Base-by-base conservation (phyloP, 2,888 invertebrate genomes). In the Fragum whitleyi region DNA sequence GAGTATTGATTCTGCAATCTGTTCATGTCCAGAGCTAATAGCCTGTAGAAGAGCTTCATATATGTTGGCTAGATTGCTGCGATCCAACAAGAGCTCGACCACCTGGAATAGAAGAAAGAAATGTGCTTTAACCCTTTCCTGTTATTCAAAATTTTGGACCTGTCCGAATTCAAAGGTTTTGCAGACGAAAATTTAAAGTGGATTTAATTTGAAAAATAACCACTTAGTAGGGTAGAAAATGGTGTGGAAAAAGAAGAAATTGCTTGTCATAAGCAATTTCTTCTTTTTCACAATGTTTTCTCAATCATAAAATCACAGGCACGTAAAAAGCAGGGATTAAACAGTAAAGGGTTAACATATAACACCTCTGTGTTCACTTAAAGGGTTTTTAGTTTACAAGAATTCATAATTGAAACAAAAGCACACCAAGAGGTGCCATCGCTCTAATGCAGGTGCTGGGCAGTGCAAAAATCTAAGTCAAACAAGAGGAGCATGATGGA, bases 1-100 rank as follows among this genome's bases (percentile, higher is more conserved):
- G 21, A 92, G 87, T 75, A 92, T 92, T 32, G 90, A 89, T 82
- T 92, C 92, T 0, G 92, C 92, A 29, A 92, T 92, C 77, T 92
- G 91, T 81, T 92, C 91, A 81, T 92, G 92, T 11, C 91, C 92
- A 19, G 91, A 88, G 77, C 91, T 91, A 62, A 92, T 92, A 32
- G 92, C 92, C 23, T 91, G 88, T 47, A 92, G 82, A 11, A 92
- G 86, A 0, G 92, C 92, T 71, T 92, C 91, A 81, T 92, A 90
- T 69, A 92, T 91, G 74, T 88, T 90, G 36, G 88, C 85, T 1
- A 88, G 83, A 77, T 92, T 91, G 70, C 90, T 91, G 57, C 90
- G 81, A 68, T 91, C 90, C 57, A 92, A 80, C 28, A 92, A 80
- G 5, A 92, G 79, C 42, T 91, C 89, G 21, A 91, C 91, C 9